phyloP scores from a whole-genome alignment of 2,797 vertebrate genomes.

The Odontamblyopus lacepedii region DNA sequence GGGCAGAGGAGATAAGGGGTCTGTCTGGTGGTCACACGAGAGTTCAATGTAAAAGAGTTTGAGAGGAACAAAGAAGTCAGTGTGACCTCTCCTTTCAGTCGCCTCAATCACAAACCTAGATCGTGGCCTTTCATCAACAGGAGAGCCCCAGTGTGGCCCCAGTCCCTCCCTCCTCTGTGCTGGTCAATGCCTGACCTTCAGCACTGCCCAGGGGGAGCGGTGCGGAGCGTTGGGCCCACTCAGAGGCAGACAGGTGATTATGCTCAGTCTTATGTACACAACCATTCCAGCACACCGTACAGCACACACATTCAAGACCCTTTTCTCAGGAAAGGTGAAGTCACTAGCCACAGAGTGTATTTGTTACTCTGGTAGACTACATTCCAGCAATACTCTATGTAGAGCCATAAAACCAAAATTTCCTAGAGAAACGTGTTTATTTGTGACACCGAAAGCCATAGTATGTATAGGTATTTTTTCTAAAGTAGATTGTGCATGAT shows the following conservation, averaged over 20 bases:
- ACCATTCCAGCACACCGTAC: constrained; percentile 14
- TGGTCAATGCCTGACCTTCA: constrained; percentile 65
- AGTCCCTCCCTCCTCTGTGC: constrained; percentile 48
- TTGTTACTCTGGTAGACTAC: constrained; percentile 38
- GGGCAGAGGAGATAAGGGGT: constrained; percentile 36
- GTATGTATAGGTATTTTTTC: constrained; percentile 51
- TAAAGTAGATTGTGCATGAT: constrained; percentile 53
- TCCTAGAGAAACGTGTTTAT: constrained; percentile 38
- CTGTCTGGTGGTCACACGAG: constrained; percentile 18
- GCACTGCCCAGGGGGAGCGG: constrained; percentile 77
- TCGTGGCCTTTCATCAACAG: constrained; percentile 32
- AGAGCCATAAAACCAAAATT: constrained; percentile 48
- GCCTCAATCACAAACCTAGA: constrained; percentile 16
- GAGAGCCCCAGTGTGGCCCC: constrained; percentile 20
- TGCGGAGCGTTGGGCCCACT: constrained; percentile 59
- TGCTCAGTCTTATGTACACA: constrained; percentile 30
- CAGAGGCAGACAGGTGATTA: constrained; percentile 63
- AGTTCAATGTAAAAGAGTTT: constrained; percentile 12
- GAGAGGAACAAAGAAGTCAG: constrained; percentile 17
- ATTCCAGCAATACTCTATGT: constrained; percentile 66
- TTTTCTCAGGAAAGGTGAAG: constrained; percentile 70
- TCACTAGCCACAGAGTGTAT: constrained; percentile 32
- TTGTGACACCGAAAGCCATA: constrained; percentile 63
- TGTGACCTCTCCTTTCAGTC: constrained; percentile 42
- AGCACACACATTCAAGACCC: constrained; percentile 27